Base-by-base conservation (phyloP, 2,888 invertebrate species). In the Pammene fasciana region DNA sequence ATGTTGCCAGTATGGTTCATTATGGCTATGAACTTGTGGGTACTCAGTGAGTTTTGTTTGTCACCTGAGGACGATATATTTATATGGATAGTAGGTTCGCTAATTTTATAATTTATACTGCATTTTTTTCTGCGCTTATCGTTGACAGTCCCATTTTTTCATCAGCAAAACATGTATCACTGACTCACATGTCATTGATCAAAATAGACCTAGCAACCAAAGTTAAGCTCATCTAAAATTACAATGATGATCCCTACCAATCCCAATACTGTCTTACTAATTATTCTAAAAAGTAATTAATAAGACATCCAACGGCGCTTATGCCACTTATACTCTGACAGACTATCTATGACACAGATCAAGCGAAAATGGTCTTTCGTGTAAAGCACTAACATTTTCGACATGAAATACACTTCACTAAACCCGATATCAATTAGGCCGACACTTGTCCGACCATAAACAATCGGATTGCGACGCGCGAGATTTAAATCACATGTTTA, bases 401-500 rank as follows among this genome's bases (percentile, higher is more conserved):
- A 18, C 18, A 34, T 54, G 36, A 46, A 54, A 38, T 7, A 52
- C 4, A 60, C 52, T 14, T 59, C 57, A 9, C 52, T 66, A 48
- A 68, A 68, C 57, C 64, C 41, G 50, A 72, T 67, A 71, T 74
- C 71, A 73, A 70, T 72, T 48, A 64, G 50, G 11, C 11, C 11
- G 52, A 71, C 74, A 71, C 60, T 67, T 68, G 74, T 65, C 18
- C 50, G 34, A 60, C 67, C 56, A 73, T 74, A 72, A 73, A 72
- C 67, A 72, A 72, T 71, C 67, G 65, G 43, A 68, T 70, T 70
- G 59, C 57, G 45, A 16, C 43, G 38, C 57, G 71, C 34, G 13
- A n/a, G 52, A 57, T 54, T 66, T 68, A 68, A 72, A 72, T 72
- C 71, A 71, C 68, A 65, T 60, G 66, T 72, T 72, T 71, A 72